Evolutionary conservation across 2,797 vertebrate genomes (phyloP).

Genomic region (Poeciliopsis paucimaculata): DNA sequence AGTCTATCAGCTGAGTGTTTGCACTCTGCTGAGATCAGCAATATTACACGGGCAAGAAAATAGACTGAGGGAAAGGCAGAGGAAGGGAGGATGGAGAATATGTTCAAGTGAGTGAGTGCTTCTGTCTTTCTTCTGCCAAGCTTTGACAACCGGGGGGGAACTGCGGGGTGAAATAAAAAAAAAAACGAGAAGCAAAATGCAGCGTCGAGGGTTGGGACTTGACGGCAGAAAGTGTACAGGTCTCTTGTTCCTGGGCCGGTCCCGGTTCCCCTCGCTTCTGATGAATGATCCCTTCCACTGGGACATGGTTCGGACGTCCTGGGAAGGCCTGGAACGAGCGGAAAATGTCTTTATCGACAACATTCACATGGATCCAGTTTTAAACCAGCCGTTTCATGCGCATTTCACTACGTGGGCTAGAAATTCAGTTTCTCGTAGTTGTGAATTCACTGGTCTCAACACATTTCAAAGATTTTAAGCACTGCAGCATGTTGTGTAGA

Average conservation of each 20-base stretch:
- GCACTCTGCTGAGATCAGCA: slow-evolving; percentile 76
- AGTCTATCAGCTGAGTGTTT: slow-evolving; percentile 75
- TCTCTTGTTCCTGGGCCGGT: slow-evolving; percentile 10
- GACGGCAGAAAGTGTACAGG: slow-evolving; percentile 16
- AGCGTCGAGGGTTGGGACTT: background rate
- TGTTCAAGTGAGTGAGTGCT: slow-evolving; percentile 62
- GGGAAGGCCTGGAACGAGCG: background rate
- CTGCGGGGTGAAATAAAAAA: slow-evolving; percentile 1
- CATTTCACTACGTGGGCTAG: background rate
- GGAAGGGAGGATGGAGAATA: slow-evolving; percentile 50
- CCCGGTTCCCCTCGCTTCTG: slow-evolving; percentile 2
- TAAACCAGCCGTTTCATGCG: background rate
- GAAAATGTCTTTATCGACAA: slow-evolving; percentile 36
- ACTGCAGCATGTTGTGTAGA: background rate
- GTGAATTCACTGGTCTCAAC: background rate
- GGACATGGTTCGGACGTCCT: slow-evolving; percentile 20
- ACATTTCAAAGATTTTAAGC: too few relatives aligned
- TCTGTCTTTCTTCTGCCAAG: slow-evolving; percentile 48
- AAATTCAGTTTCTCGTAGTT: background rate
- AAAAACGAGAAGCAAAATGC: background rate
- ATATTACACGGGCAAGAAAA: slow-evolving; percentile 61
- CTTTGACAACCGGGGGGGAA: slow-evolving; percentile 20
- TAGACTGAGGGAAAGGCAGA: slow-evolving; percentile 44
- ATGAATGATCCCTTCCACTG: slow-evolving; percentile 34
- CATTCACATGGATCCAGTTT: background rate